Percentiles rank a stretch among this genome's conserved stretches.
phyloP scores from a whole-genome alignment of 2,113 vertebrate species.

The Mystacornis crossleyi region DNA sequence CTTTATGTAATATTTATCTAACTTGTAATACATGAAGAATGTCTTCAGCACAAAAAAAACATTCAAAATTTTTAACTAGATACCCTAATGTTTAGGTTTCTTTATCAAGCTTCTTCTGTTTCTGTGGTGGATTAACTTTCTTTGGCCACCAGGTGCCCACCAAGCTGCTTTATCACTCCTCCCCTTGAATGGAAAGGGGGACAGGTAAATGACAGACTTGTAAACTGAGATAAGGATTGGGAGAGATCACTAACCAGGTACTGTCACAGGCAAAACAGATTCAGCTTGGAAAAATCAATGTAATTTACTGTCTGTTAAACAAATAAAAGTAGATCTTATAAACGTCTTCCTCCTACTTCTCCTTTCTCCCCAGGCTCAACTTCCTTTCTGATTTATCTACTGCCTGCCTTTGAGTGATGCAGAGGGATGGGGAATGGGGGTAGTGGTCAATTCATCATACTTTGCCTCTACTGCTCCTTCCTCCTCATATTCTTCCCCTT shows the following conservation, averaged over 20 bases:
- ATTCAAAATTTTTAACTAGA: background rate
- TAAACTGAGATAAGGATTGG: background rate
- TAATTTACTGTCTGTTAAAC: background rate
- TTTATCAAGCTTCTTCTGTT: background rate
- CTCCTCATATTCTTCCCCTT: background rate
- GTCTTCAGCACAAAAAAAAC: background rate
- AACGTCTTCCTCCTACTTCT: background rate
- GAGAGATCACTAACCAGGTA: background rate
- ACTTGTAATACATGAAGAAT: background rate
- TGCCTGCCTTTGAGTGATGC: accelerated
- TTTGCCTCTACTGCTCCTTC: background rate
- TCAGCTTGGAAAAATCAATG: background rate
- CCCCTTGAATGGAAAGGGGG: background rate
- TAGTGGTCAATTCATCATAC: background rate
- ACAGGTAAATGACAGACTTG: background rate
- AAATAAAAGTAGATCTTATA: background rate
- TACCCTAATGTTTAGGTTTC: background rate
- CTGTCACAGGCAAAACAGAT: background rate
- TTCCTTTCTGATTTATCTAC: background rate
- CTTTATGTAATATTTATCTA: background rate
- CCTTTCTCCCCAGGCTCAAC: background rate
- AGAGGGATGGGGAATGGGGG: accelerated
- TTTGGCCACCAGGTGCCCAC: background rate
- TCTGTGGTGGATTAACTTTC: background rate
- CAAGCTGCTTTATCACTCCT: background rate